Evolutionary conservation across 2,113 vertebrate species (phyloP).

Genomic region (Cheirogaleus medius): DNA sequence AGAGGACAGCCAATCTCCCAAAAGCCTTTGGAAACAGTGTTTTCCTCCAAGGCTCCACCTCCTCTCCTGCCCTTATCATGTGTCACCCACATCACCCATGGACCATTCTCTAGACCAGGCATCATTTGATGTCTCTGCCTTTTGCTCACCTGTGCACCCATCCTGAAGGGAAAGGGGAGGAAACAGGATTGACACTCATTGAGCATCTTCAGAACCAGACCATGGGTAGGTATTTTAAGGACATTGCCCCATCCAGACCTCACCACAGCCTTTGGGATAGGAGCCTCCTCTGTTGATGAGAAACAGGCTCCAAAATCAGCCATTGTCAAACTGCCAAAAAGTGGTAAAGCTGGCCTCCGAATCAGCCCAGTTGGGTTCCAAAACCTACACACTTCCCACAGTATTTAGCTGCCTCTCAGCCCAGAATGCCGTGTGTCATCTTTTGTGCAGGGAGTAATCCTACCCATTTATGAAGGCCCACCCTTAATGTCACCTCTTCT

Average conservation of each 20-base stretch:
- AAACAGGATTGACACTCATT: neutral
- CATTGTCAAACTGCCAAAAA: neutral
- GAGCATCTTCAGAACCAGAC: neutral
- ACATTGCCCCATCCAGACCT: neutral
- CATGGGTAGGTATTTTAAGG: neutral
- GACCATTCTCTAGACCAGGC: neutral
- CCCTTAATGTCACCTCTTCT: neutral
- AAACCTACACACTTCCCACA: neutral
- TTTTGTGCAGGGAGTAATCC: neutral
- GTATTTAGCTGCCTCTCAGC: neutral
- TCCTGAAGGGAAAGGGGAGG: neutral
- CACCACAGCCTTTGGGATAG: neutral
- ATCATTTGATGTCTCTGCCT: neutral
- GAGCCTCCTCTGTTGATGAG: neutral
- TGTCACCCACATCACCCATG: neutral
- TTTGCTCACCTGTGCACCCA: neutral
- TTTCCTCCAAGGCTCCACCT: neutral
- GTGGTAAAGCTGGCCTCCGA: neutral
- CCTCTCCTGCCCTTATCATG: neutral
- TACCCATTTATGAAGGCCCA: neutral
- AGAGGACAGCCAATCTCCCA: neutral
- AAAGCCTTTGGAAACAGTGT: neutral
- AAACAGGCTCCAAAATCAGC: neutral
- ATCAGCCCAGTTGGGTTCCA: neutral
- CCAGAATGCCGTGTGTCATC: neutral